Base-by-base conservation (phyloP, 1,140 invertebrate genomes). In the Macrotrachela quadricornifera region DNA sequence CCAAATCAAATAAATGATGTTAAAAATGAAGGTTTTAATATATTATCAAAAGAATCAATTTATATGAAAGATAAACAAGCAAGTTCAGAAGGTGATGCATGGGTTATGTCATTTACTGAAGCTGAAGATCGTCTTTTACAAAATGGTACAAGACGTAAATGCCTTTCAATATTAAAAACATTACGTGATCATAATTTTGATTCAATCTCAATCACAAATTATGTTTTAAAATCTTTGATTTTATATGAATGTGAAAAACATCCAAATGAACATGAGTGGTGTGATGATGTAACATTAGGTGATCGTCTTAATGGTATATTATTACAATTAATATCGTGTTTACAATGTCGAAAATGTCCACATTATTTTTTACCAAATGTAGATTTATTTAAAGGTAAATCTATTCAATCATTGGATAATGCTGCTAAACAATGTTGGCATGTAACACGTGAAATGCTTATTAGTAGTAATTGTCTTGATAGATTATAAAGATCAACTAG, bases 161-260 rank as follows among this genome's bases (percentile, higher is more conserved):
- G 85, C 64, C 71, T 94, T 18, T 88, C 83, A 64, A 85, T 94
- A 41, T 68, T 96, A 3, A 94, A 95, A 67, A 91, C 87, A 0
- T 76, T 97, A 1, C 70, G 88, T 42, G 90, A 96, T 65, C 72
- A 87, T 43, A 88, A 96, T 67, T 72, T 97, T 39, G 87, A 95
- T 63, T 8, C 2, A 30, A 30, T 30, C 8, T 87, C 88, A 0
- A 86, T 95, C 79, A 81, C 54, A 41, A 48, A 46, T 63, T 62
- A 53, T 92, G 94, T 67, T 85, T 92, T 71, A 79, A 95, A 75
- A 95, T 94, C 69, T 92, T 85, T 47, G 14, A 44, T 51, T 43
- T 67, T 97, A 49, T 94, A 91, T 73, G 91, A 96, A 70, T 96
- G 91, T 68, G 91, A 96, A 71, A 97, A 97, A 67, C 91, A 97